These are phyloP conservation scores for Dynastes tityus DNA, from an alignment of 2,888 invertebrate genomes.

Conservation along the genomic window DNA sequence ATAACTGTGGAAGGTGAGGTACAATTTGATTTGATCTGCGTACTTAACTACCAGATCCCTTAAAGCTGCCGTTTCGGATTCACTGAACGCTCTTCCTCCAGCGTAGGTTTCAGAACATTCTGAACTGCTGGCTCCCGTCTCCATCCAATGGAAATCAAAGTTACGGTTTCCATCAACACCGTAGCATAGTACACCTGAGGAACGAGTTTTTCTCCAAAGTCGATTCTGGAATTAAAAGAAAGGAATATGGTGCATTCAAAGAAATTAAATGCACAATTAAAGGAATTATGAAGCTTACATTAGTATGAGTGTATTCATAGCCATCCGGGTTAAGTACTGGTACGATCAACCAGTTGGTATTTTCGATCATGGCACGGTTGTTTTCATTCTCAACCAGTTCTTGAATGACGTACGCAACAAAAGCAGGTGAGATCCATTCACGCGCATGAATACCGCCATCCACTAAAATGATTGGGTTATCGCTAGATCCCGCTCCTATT, in stretches of 20 bases:
- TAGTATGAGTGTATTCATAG: slow-evolving; percentile 74
- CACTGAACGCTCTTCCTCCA: slow-evolving; percentile 71
- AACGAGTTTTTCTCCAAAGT: slow-evolving; percentile 61
- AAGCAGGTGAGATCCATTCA: slow-evolving; percentile 82
- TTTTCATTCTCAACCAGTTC: slow-evolving; percentile 76
- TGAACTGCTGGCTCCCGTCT: slow-evolving; percentile 62
- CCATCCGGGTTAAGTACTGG: slow-evolving; percentile 84
- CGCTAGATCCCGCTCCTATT: slow-evolving; percentile 74
- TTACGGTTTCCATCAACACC: slow-evolving; percentile 62
- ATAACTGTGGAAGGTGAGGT: slow-evolving; percentile 83
- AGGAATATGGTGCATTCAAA: background rate
- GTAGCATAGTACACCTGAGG: slow-evolving; percentile 50
- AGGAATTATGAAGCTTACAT: slow-evolving; percentile 65
- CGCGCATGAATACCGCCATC: slow-evolving; percentile 78
- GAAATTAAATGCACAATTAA: background rate
- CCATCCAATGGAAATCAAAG: slow-evolving; percentile 81
- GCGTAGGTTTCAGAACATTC: slow-evolving; percentile 71
- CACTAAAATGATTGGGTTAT: slow-evolving; percentile 75
- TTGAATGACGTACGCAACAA: slow-evolving; percentile 78
- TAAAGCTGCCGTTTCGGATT: slow-evolving; percentile 73
- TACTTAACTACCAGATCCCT: slow-evolving; percentile 78
- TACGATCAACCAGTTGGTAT: slow-evolving; percentile 78
- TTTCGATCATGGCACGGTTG: slow-evolving; percentile 73
- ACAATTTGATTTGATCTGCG: slow-evolving; percentile 74
- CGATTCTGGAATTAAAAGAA: slow-evolving; percentile 63